phyloP scores from a whole-genome alignment of 2,113 vertebrate species.

The Nipponia nippon region DNA sequence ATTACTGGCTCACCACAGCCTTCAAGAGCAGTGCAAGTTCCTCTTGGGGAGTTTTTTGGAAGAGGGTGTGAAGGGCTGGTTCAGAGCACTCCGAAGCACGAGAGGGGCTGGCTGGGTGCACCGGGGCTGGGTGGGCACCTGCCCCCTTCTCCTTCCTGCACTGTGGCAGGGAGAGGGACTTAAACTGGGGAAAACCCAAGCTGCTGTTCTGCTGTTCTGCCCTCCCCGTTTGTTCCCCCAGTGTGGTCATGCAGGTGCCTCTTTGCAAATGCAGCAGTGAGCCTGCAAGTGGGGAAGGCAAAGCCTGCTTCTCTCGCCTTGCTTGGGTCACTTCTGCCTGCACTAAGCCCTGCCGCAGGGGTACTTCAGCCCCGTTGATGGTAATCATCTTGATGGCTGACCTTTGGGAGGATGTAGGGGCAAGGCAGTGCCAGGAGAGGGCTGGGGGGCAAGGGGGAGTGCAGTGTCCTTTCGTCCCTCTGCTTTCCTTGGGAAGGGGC shows the following conservation, averaged over 20 bases:
- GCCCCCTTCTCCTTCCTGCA: neutral
- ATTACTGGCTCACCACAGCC: neutral
- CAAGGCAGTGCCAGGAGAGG: rapidly evolving
- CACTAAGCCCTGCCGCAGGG: rapidly evolving
- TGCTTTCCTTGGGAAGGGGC: neutral
- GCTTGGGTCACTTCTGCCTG: neutral
- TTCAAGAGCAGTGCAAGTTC: neutral
- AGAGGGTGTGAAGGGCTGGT: neutral
- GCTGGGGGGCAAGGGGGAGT: neutral
- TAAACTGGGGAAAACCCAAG: neutral
- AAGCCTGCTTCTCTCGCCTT: neutral
- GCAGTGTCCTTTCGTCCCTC: neutral
- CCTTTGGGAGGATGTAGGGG: neutral
- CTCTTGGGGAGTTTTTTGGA: neutral
- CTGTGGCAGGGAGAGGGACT: neutral
- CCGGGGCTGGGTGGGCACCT: rapidly evolving
- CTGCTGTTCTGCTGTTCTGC: neutral
- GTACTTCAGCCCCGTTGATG: neutral
- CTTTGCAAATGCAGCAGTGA: neutral
- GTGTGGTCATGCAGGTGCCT: neutral
- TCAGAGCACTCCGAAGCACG: neutral
- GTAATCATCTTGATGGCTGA: neutral
- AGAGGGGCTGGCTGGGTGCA: neutral
- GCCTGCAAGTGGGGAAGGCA: neutral
- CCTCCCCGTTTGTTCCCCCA: neutral